Evolutionary conservation across 2,888 invertebrate species (phyloP), one percentile per base, ranked within the genome.

Genomic region (Eupithecia subumbrata): DNA sequence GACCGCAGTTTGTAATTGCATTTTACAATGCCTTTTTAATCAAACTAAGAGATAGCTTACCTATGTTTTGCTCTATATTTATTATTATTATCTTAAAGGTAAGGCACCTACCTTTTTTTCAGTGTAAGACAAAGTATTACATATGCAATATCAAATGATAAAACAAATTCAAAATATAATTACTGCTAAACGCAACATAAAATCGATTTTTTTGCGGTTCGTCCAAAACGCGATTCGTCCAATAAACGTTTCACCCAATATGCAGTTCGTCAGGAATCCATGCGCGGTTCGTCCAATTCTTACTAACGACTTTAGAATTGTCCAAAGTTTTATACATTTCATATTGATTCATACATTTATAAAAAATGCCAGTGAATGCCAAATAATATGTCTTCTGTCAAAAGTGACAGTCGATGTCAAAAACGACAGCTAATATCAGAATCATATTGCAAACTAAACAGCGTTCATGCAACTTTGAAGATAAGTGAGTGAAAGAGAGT

Each of bases 401-500:
- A n/a, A n/a, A n/a, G n/a, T n/a, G n/a, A n/a, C n/a, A n/a, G n/a
- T n/a, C n/a, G n/a, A n/a, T n/a, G n/a, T n/a, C n/a, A n/a, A n/a
- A n/a, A n/a, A n/a, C n/a, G n/a, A n/a, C n/a, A n/a, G n/a, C n/a
- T n/a, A n/a, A n/a, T n/a, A n/a, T n/a, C n/a, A n/a, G n/a, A n/a
- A n/a, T 56, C 22, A 56, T 25, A 60, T 60, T 11, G 5, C 22
- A 22, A 56, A 22, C 56, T 56, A n/a, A 18, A n/a, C 9, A 66
- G 37, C 37, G n/a, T 67, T 67, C 37, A 25, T 25, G 60, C 60
- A 25, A 67, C 66, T 67, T 67, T n/a, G n/a, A 22, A 37, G 66
- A 66, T 66, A 37, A 66, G 66, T 67, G 66, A 67, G 37, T 67
- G 22, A 22, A n/a, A 68, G 22, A 52, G 12, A 69, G 30, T 34